Evolutionary conservation across 2,888 invertebrate genomes (phyloP).

Genomic region (Pharmacophagus antenor): DNA sequence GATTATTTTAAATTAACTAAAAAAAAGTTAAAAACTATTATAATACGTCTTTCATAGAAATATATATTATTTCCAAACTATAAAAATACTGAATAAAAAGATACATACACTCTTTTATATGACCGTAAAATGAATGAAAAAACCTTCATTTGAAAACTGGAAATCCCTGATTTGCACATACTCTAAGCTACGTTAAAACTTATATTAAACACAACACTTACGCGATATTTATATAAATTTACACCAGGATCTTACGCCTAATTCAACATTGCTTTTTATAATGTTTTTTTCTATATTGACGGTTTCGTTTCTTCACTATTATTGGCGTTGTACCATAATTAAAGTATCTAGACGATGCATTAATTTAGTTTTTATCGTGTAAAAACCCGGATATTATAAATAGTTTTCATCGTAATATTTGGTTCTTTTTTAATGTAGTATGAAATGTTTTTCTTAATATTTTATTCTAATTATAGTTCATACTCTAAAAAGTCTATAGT

Average conservation of each 20-base stretch:
- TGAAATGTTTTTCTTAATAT: too few relatives aligned
- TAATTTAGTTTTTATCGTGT: background rate
- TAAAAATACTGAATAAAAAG: too few relatives aligned
- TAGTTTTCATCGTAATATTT: too few relatives aligned
- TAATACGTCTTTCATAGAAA: too few relatives aligned
- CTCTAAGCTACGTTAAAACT: background rate
- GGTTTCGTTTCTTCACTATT: background rate
- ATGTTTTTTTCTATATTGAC: background rate
- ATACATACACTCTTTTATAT: background rate
- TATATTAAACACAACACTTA: constrained; percentile 1
- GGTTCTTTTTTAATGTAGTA: too few relatives aligned
- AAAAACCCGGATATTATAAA: background rate
- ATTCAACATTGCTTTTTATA: background rate
- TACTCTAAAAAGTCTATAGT: too few relatives aligned
- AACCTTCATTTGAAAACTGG: constrained; percentile 9
- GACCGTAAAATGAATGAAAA: background rate
- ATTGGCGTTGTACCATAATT: background rate
- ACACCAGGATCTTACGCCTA: constrained; percentile 2
- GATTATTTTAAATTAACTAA: too few relatives aligned
- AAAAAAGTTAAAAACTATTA: too few relatives aligned
- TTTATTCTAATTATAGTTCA: too few relatives aligned
- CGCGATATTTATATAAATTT: constrained; percentile 1
- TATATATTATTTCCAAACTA: too few relatives aligned
- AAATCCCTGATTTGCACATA: constrained; percentile 12
- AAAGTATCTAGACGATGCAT: background rate